These are phyloP conservation scores for Theodoxus fluviatilis DNA, from an alignment of 2,888 invertebrate species.

Conservation along the genomic window DNA sequence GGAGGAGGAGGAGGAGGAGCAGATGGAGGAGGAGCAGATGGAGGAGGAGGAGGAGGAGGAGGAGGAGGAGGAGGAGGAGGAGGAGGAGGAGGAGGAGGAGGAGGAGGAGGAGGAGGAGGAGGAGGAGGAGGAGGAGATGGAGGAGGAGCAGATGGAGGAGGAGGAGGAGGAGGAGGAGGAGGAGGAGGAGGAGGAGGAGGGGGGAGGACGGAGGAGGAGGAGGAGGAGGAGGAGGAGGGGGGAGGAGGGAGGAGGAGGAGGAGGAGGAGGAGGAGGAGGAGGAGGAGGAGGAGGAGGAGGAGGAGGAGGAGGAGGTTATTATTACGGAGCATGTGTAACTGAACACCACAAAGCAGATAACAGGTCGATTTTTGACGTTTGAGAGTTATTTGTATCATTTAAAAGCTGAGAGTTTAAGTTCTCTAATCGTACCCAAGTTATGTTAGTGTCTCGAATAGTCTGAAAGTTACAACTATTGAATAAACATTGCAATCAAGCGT, in stretches of 20 bases:
- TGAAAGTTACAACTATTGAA: no score
- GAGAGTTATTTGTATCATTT: no score
- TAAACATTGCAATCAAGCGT: no score
- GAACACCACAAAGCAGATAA: no score
- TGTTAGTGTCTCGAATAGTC: no score
- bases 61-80: not conserved
- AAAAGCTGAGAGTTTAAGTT: no score
- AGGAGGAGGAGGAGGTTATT: not conserved
- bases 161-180: not conserved
- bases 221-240: no score
- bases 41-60: not conserved
- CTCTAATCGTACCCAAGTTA: no score
- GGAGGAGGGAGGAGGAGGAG: not conserved
- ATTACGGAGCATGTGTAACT: no score
- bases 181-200: not conserved
- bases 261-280: not conserved
- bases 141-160: not conserved
- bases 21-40: not conserved
- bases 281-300: not conserved
- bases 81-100: not conserved
- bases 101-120: not conserved
- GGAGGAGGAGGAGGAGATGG: not conserved
- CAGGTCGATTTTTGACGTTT: no score
- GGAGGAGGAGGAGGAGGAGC: constrained; percentile 9
- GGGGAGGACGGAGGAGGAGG: not conserved